These are phyloP conservation scores for Poecilobothrus nobilitatus DNA, from an alignment of 2,888 invertebrate genomes.

Conservation along the genomic window DNA sequence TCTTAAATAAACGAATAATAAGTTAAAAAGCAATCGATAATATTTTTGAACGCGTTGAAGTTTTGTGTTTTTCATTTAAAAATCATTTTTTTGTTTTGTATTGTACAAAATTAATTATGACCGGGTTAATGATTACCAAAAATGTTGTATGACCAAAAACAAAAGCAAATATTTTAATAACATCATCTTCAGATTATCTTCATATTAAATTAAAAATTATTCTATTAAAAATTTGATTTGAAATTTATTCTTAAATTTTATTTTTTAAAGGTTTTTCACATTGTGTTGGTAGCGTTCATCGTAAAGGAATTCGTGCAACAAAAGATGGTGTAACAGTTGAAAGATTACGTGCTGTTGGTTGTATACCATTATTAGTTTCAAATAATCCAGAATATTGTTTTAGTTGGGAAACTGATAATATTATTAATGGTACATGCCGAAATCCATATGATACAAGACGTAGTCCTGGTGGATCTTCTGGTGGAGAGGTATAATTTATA, in stretches of 20 bases:
- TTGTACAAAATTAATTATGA: neutral
- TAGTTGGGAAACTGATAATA: slow-evolving; percentile 78
- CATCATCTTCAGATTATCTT: too few species aligned
- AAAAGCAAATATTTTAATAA: neutral
- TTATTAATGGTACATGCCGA: slow-evolving; percentile 64
- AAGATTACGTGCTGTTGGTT: slow-evolving; percentile 60
- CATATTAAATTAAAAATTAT: too few species aligned
- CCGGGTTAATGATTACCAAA: neutral
- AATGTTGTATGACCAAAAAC: neutral
- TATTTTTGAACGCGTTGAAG: too few species aligned
- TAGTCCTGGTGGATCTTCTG: slow-evolving; percentile 80
- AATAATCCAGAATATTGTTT: slow-evolving; percentile 83
- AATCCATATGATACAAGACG: slow-evolving; percentile 74
- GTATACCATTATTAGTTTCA: slow-evolving; percentile 70
- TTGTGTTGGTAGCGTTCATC: slow-evolving; percentile 56
- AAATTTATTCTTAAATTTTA: neutral
- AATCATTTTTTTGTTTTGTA: too few species aligned
- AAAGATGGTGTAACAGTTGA: slow-evolving; percentile 61
- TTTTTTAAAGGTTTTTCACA: slow-evolving; percentile 54
- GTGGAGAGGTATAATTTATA: slow-evolving; percentile 59
- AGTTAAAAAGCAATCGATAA: too few species aligned
- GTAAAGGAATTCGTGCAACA: slow-evolving; percentile 46
- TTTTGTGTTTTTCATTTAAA: too few species aligned
- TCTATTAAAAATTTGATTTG: neutral
- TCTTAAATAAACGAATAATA: too few species aligned